Evolutionary conservation across 2,888 invertebrate species (phyloP), one percentile per base, ranked within the genome.

Genomic region (Rotaria sp.): DNA sequence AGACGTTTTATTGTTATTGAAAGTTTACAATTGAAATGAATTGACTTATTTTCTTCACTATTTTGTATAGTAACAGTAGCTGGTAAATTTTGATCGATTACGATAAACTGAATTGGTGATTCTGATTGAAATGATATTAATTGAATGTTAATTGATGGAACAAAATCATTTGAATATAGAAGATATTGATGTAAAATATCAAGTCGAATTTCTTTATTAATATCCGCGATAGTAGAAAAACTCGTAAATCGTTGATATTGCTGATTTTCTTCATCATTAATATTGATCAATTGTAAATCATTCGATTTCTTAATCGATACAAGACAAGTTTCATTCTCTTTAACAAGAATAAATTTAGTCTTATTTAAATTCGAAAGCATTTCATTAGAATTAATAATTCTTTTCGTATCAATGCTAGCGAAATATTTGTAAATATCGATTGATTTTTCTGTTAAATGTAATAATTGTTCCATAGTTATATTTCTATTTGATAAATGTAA

Each of bases 321-420:
- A 45, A 45, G n/a, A 45, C 80, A 80, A 26, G 80, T 80, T 80
- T 80, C 80, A 80, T 80, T 80, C 26, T 80, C 80, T 80, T 80
- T 80, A 13, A 26, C 11, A 45, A 80, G 80, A 45, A n/a, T 26
- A 80, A 80, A 80, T 45, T 45, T 24, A 13, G 26, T 80, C 7
- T 41, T 13, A 45, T 80, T 80, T 26, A 80, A 38, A 26, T 41
- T 80, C n/a, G 45, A 26, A 11, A 80, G 8, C 3, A 45, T 24
- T n/a, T 45, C 11, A 26, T 45, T 26, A 45, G 10, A 10, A 41
- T 80, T 45, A 13, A 80, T 0, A 26, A 80, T 26, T 45, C 4
- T 26, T n/a, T 45, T 45, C 1, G 80, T 80, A 2, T 21, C 4
- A 26, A 26, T 45, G 0, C 26, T 8, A 24, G 80, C 45, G n/a